These are phyloP conservation scores for Cantharis rufa DNA, from an alignment of 2,888 invertebrate genomes.

Conservation along the genomic window DNA sequence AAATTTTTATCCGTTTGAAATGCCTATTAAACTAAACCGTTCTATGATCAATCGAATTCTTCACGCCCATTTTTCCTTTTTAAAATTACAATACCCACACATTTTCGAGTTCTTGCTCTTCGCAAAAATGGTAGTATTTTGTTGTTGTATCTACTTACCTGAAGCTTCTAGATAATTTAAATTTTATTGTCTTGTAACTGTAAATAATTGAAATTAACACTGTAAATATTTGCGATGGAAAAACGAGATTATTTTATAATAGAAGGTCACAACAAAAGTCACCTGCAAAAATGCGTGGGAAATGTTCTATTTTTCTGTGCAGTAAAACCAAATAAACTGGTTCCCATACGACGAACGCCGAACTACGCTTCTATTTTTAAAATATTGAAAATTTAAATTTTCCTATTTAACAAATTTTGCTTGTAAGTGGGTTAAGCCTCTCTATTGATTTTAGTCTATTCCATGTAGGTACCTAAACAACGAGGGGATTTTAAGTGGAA, in stretches of 20 bases:
- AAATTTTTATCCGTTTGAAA: background rate
- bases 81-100: background rate
- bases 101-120: background rate
- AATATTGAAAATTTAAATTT: background rate
- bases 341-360: background rate
- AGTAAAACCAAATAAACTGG: constrained; percentile 3
- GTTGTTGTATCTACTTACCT: background rate
- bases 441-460: constrained; percentile 14
- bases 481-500: constrained; percentile 12
- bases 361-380: background rate
- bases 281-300: constrained; percentile 18
- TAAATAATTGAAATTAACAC: constrained; percentile 11
- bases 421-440: constrained; percentile 8
- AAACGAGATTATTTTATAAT: constrained; percentile 10
- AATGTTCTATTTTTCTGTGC: constrained; percentile 8
- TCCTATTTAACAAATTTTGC: background rate
- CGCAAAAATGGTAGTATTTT: background rate
- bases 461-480: background rate
- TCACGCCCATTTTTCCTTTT: background rate
- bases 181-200: constrained; percentile 7
- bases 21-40: background rate
- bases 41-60: background rate
- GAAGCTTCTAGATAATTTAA: background rate
- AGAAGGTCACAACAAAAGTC: constrained; percentile 12
- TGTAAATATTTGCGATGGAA: background rate